These are phyloP conservation scores for Acomys russatus DNA, from an alignment of 2,797 vertebrate genomes.

Conservation along the genomic window DNA sequence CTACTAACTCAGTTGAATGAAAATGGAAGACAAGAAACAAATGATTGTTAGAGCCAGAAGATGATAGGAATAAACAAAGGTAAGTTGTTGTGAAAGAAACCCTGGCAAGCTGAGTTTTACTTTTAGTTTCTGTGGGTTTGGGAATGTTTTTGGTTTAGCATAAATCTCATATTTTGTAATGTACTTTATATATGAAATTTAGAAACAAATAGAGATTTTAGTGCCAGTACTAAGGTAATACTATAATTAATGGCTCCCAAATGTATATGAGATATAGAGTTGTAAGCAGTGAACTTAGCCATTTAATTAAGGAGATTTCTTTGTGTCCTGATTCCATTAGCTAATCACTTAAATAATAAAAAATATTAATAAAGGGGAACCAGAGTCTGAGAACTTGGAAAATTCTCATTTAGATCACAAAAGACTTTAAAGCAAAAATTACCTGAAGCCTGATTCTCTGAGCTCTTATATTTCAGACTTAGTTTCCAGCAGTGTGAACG, in stretches of 20 bases:
- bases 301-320: neutral
- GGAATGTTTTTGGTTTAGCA: neutral
- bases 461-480: neutral
- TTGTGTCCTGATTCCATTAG: neutral
- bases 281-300: neutral
- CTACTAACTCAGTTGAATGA: neutral
- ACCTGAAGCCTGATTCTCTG: neutral
- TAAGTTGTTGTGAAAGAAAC: neutral
- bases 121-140: neutral
- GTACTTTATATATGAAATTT: neutral
- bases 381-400: neutral
- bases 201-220: neutral
- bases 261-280: neutral
- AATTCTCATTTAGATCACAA: neutral
- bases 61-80: neutral
- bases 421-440: neutral
- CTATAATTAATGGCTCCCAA: neutral
- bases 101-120: neutral
- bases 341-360: neutral
- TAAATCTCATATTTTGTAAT: neutral
- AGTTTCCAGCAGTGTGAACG: neutral
- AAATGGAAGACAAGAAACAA: neutral
- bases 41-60: neutral
- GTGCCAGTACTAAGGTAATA: neutral
- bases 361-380: neutral